Evolutionary conservation across 2,113 vertebrate genomes (phyloP), one percentile per base, ranked within the genome.

Genomic region (Hyla sarda): DNA sequence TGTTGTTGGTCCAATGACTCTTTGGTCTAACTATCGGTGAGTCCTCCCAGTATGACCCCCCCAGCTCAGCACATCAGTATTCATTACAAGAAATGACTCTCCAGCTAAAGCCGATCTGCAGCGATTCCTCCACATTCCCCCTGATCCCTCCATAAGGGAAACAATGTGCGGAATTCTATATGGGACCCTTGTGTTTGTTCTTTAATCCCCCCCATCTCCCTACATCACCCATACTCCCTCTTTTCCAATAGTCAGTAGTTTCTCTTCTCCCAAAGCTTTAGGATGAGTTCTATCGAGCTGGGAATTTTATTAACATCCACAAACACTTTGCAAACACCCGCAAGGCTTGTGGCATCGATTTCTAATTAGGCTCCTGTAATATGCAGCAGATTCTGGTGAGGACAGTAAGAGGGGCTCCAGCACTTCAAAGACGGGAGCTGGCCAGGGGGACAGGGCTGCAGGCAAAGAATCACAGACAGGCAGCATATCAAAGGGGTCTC

Each of bases 271-370:
- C 91, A 88, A 88, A 89, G 91, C 89, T 91, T 84, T 74, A 73
- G 83, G 87, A 85, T 84, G 82, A 82, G 83, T 77, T 75, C 87
- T 90, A 71, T 82, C 65, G 19, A 69, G 81, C 93, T 91, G 89
- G 92, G 95, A 94, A 94, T 95, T 94, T 94, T 95, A 92, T 95
- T 94, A 94, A 93, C 94, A 93, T 95, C 95, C 94, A 95, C 95
- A 95, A 94, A 94, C 94, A 94, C 95, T 94, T 93, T 92, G 95
- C 94, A 95, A 94, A 95, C 93, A 95, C 94, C 94, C 95, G 91
- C 90, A 92, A 94, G 95, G 92, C 92, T 92, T 90, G 90, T 93
- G 82, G 88, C 93, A 96, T 96, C 91, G 95, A 96, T 96, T 96
- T 96, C 94, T 95, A 96, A 96, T 96, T 95, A 96, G 94, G 92